A percentile compares a stretch with the other conserved stretches of the same genome.
These are phyloP conservation scores for Terrapene triunguis DNA, from an alignment of 2,113 vertebrate species.

Conservation along the genomic window DNA sequence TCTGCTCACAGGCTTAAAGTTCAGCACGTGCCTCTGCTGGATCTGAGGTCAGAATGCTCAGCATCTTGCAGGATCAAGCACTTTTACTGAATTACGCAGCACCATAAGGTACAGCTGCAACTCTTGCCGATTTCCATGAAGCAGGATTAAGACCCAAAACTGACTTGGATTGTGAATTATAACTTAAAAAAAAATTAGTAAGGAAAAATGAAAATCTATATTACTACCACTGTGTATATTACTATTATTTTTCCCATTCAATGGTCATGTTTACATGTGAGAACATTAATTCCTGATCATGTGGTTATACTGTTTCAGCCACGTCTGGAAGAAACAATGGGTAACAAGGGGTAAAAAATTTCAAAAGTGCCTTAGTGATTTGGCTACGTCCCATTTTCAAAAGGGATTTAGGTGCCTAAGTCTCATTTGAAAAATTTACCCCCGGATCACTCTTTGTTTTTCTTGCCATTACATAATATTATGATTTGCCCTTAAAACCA, in stretches of 20 bases:
- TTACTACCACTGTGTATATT: not conserved
- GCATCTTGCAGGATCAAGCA: accelerated
- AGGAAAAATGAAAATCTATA: not conserved
- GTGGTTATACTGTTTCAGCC: accelerated
- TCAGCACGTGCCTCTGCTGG: not conserved
- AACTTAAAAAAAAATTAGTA: not conserved
- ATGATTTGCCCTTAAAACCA: not conserved
- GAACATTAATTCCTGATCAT: not conserved
- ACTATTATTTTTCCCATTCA: not conserved
- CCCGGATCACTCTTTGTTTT: not conserved
- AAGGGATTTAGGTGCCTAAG: not conserved
- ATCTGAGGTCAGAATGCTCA: not conserved
- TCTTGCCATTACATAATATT: not conserved
- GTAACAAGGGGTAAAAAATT: not conserved
- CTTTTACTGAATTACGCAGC: not conserved
- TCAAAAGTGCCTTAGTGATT: not conserved
- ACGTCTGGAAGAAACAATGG: conserved; percentile 1
- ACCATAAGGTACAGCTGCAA: not conserved
- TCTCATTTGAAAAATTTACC: not conserved
- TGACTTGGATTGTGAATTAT: not conserved
- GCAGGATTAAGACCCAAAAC: not conserved
- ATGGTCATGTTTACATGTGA: not conserved
- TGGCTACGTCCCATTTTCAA: not conserved
- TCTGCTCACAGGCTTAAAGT: not conserved
- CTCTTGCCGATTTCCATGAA: not conserved